Conservation (phyloP, 2,113 vertebrate species). For the Gymnorhina tibicen region DNA sequence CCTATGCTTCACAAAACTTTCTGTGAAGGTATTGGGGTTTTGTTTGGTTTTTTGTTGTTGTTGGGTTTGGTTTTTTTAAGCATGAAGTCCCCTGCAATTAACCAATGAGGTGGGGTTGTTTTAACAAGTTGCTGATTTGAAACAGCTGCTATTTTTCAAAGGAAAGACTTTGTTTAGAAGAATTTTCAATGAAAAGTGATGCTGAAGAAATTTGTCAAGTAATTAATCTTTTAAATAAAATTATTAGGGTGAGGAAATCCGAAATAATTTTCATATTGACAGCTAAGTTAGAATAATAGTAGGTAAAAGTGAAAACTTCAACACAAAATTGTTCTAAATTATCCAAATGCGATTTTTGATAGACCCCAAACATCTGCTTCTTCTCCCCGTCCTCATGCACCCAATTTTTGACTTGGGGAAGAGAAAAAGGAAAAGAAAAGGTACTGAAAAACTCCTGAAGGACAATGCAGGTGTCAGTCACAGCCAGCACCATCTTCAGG, state of each 20-base stretch:
- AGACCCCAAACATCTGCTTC: not conserved
- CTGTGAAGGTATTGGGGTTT: not conserved
- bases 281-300: not conserved
- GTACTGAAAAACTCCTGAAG: not conserved
- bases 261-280: not conserved
- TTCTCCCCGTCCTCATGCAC: not conserved
- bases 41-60: not conserved
- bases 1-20: not conserved
- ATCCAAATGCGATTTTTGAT: not conserved
- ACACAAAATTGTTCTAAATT: not conserved
- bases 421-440: not conserved
- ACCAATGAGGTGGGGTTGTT: not conserved
- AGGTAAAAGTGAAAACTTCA: not conserved
- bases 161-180: not conserved
- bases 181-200: not conserved
- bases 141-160: constrained; percentile 1
- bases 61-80: not conserved
- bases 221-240: not conserved
- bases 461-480: not conserved
- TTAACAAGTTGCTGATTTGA: not conserved
- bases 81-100: not conserved
- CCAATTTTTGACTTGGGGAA: not conserved
- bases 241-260: not conserved
- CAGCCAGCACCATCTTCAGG: not conserved
- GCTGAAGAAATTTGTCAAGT: not conserved